Conservation (phyloP, 2,888 invertebrate genomes). For the Argyresthia albistria region DNA sequence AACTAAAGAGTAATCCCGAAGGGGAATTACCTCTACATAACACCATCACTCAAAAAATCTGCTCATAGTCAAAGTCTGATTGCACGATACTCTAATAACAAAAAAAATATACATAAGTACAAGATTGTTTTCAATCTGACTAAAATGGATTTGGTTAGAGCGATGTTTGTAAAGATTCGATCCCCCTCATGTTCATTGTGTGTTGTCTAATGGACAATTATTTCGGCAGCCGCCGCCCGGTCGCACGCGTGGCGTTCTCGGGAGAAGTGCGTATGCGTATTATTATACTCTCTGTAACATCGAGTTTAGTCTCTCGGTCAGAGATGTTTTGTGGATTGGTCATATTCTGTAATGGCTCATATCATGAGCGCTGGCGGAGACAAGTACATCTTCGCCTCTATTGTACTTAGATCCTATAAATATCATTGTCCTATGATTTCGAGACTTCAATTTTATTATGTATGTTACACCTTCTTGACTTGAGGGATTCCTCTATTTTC, state of each 20-base stretch:
- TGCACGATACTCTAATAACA: no score
- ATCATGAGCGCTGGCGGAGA: neutral
- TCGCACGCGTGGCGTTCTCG: conserved; percentile 65
- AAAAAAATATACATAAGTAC: no score
- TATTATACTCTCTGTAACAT: conserved; percentile 17
- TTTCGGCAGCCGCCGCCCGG: conserved; percentile 63
- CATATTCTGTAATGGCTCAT: neutral
- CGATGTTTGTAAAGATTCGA: neutral
- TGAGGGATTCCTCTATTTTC: no score
- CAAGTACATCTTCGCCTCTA: neutral
- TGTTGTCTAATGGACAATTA: conserved; percentile 65
- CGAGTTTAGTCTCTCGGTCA: conserved; percentile 10
- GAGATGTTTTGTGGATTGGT: neutral
- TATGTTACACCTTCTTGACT: no score
- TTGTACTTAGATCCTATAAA: no score
- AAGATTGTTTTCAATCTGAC: no score
- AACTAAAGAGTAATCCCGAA: no score
- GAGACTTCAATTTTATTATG: no score
- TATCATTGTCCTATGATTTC: no score
- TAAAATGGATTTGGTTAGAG: neutral
- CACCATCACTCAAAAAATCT: no score
- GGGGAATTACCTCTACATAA: no score
- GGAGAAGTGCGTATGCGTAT: conserved; percentile 28
- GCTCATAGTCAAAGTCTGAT: no score
- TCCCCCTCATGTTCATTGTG: conserved; percentile 15